Evolutionary conservation across 2,113 vertebrate species (phyloP), one percentile per base, ranked within the genome.

Genomic region (Rhagologus leucostigma): DNA sequence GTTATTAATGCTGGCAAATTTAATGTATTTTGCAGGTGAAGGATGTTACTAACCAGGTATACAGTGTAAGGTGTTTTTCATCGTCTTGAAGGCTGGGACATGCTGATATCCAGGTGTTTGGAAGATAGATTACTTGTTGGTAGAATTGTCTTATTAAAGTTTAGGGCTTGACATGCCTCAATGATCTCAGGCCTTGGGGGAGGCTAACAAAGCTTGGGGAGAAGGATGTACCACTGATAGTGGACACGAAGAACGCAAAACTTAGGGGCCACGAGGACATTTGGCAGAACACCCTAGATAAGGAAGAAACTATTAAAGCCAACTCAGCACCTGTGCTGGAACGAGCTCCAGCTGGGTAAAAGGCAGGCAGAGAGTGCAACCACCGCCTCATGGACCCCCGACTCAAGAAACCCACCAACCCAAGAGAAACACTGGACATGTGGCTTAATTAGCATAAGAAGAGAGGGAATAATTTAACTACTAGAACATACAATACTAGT

Each of bases 311-410:
- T 33, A 42, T 8, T 42, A 42, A 49, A 64, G 67, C 16, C 17
- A 50, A 16, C 50, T 64, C 50, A 57, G 67, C 21, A 64, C 17
- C 35, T 37, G 17, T 64, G 21, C 32, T 56, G 42, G 35, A 49
- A 37, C 57, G 50, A 49, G 26, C 11, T 73, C 49, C 6, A 30
- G 21, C 21, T 49, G 35, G n/a, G 15, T 32, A 42, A 63, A 56
- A 88, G 26, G 9, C 17, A 37, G 11, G 32, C 13, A 32, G 6
- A 71, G 21, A 12, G 56, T 35, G 13, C 35, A 41, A 12, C 42
- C 41, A 41, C 11, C 0, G 1, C 15, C n/a, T 49, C 50, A 32
- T 10, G 24, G 9, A 71, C 6, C 26, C 6, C 16, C 0, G 0
- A 18, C 21, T n/a, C 32, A 42, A 56, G 57, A 79, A 80, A 80